Conservation (phyloP, 2,888 invertebrate species). For the Rhagonycha lutea region DNA sequence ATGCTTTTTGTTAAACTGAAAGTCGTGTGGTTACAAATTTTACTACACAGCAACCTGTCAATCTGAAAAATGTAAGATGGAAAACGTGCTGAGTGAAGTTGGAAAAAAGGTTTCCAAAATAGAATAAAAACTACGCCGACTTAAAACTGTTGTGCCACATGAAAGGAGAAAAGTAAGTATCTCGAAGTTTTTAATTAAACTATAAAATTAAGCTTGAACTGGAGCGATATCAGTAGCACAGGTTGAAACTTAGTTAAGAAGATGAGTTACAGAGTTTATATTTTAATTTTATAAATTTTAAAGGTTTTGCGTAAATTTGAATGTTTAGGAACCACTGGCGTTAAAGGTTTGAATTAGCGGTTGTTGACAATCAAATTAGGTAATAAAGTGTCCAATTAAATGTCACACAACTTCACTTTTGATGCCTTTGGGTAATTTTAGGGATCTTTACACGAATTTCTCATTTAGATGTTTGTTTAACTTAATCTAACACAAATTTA, state of each 20-base stretch:
- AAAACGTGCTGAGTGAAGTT: conserved; percentile 4
- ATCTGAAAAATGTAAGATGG: conserved; percentile 11
- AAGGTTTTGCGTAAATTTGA: neutral
- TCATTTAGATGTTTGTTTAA: neutral
- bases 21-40: conserved; percentile 10
- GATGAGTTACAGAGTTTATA: neutral
- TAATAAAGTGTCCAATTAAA: conserved; percentile 1
- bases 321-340: neutral
- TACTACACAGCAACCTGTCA: conserved; percentile 15
- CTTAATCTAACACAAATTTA: neutral
- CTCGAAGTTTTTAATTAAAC: neutral
- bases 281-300: neutral
- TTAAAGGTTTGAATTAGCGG: neutral
- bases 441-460: neutral
- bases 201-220: neutral
- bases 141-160: neutral
- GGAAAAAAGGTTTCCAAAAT: neutral
- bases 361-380: conserved; percentile 1
- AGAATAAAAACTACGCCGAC: neutral
- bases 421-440: neutral
- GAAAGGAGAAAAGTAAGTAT: neutral
- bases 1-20: conserved; percentile 14
- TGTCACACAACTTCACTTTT: neutral
- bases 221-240: neutral
- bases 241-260: neutral